Base-by-base conservation (phyloP, 92 coral and sea anemone species). In the Epizoanthus rinbou region DNA sequence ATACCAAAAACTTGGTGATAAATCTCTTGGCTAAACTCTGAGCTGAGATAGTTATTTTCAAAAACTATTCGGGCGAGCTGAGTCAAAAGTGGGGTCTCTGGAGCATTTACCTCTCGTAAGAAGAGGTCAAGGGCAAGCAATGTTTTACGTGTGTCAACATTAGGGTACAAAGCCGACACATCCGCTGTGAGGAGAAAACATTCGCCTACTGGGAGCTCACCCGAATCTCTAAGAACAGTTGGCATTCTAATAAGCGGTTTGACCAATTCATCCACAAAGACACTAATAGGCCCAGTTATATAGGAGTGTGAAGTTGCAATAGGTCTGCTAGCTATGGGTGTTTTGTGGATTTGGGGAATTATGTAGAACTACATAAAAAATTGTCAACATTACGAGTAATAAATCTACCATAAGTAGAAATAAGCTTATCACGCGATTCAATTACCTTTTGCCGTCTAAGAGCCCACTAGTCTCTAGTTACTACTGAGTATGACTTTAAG, bases 331-430 rank as follows among this genome's bases (percentile, higher is more conserved):
- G 64, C 64, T 59, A 59, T 59, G 6, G 76, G 76, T 71, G 76
- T 18, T 43, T 71, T 71, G 75, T 70, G 75, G 31, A 70, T 70
- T 57, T 69, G 6, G 6, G 73, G 73, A 15, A 68, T 68, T 33
- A 68, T 28, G n/a, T 68, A 68, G 73, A 69, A 69, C 74, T 69
- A 37, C 21, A 23, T 35, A 35, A 35, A 37, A 33, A 35, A 9
- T 47, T 37, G 37, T 69, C 74, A 35, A 69, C 74, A 69, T 69
- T 69, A 21, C 37, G 8, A 41, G 5, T 71, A 28, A 71, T 71
- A 71, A 71, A 71, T 41, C 50, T 43, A 45, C 76, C 58, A 71
- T 71, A 71, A 45, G 76, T 71, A 71, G 76, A 43, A 71, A 71
- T 43, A 71, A 71, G 76, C 43, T 45, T 71, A 71, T 71, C 76